Evolutionary conservation across 2,888 invertebrate genomes (phyloP), one percentile per base, ranked within the genome.

Genomic region (Nebria salina): DNA sequence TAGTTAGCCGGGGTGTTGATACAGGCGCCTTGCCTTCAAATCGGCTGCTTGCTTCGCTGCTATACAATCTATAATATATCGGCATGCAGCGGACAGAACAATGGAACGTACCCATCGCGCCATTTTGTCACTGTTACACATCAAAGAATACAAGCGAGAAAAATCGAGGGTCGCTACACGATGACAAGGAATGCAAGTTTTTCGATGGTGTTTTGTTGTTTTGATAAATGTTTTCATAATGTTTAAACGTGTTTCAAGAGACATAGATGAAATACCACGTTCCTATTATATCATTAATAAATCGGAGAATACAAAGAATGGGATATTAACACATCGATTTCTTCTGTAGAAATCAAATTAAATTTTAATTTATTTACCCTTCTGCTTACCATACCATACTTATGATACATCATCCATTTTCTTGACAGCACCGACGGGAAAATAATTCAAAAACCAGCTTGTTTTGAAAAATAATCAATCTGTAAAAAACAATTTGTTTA

Each of bases 211-310:
- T 78, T 73, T 25, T 73, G 25, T 41, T 43, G 41, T 20, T 73
- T 65, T 73, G 78, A 78, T 78, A 74, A 78, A 78, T 78, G 78
- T 78, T 78, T 78, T 74, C 70, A 66, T 66, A 78, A 73, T 66
- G 78, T 78, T 42, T 73, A 73, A 76, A 74, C 78, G 65, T 78
- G 78, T 78, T 43, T 65, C 78, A 7, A 73, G 65, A 78, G 78
- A 78, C 78, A 78, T 73, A 72, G 78, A 78, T 78, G 26, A 65
- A 78, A 41, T 13, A 25, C 13, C 11, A 66, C 73, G 42, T 26
- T 42, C 41, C 41, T 72, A 20, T 15, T 25, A 73, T 74, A 73
- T 78, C 78, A 78, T 78, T 78, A 76, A 76, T 76, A 76, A 65
- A 26, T 0, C 64, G 54, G 15, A 70, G 70, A 70, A 70, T 70